Evolutionary conservation across 2,888 invertebrate species (phyloP).

Genomic region (Aproaerema taeniolella): DNA sequence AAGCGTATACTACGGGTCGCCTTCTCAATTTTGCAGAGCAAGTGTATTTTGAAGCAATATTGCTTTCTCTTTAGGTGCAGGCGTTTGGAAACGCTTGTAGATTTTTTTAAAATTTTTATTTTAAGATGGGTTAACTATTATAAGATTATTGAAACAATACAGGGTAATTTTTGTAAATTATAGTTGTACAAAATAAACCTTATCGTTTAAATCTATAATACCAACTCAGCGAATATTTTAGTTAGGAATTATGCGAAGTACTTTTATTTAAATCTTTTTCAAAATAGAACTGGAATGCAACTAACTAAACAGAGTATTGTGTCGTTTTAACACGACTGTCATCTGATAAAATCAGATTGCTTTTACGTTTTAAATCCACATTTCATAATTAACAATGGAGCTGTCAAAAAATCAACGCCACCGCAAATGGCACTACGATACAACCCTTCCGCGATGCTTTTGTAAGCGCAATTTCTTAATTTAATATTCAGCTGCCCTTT

Average conservation of each 20-base stretch:
- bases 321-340: slow-evolving; percentile 4
- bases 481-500: slow-evolving; percentile 54
- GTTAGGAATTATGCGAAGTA: too few relatives aligned
- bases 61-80: not conserved
- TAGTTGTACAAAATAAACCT: too few relatives aligned
- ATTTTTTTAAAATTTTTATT: too few relatives aligned
- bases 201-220: too few relatives aligned
- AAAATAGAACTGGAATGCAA: slow-evolving; percentile 11
- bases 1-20: not conserved
- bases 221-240: too few relatives aligned
- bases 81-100: not conserved
- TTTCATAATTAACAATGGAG: slow-evolving; percentile 39
- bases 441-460: slow-evolving; percentile 41
- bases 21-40: slow-evolving; percentile 4
- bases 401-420: slow-evolving; percentile 59
- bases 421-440: slow-evolving; percentile 24
- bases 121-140: too few relatives aligned
- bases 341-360: slow-evolving; percentile 30
- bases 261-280: too few relatives aligned
- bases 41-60: not conserved
- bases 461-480: slow-evolving; percentile 46
- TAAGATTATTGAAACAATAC: too few relatives aligned
- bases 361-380: slow-evolving; percentile 43
- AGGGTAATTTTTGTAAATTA: too few relatives aligned
- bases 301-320: slow-evolving; percentile 13